Evolutionary conservation across 1,140 invertebrate species (phyloP).

Genomic region (Leptestheria dahalacensis): DNA sequence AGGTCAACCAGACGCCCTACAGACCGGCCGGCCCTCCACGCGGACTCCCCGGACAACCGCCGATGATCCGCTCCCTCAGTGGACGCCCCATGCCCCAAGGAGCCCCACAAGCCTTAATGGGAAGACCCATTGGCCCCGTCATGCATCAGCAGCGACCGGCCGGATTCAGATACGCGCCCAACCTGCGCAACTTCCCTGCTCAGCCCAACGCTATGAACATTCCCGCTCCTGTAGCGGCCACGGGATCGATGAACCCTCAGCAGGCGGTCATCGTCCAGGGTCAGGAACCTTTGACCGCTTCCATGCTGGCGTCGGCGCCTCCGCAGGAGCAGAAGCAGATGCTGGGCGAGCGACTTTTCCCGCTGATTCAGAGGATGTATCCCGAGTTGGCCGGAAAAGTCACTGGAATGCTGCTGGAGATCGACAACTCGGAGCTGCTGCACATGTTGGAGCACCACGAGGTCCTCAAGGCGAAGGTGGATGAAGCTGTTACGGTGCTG

Average conservation of each 20-base stretch:
- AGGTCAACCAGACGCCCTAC: conserved; percentile 8
- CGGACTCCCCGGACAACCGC: conserved; percentile 3
- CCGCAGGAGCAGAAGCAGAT: conserved; percentile 97
- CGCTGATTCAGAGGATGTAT: conserved; percentile 82
- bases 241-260: conserved; percentile 17
- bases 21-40: conserved; percentile 14
- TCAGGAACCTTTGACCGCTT: conserved; percentile 86
- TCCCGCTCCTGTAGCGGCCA: conserved; percentile 16
- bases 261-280: conserved; percentile 39
- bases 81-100: too few relatives aligned
- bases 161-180: conserved; percentile 62
- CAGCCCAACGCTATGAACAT: conserved; percentile 18
- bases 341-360: conserved; percentile 94
- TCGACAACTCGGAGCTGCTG: conserved; percentile 94
- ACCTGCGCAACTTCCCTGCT: conserved; percentile 32
- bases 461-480: conserved; percentile 88
- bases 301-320: conserved; percentile 83
- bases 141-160: conserved; percentile 25
- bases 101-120: too few relatives aligned
- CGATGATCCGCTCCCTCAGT: conserved; percentile 10
- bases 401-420: conserved; percentile 98
- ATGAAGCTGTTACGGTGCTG: conserved; percentile 91
- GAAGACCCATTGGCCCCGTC: too few relatives aligned
- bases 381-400: conserved; percentile 90
- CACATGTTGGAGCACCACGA: conserved; percentile 97